Evolutionary conservation across 2,888 invertebrate genomes (phyloP).

Genomic region (Mactromeris polynyma): DNA sequence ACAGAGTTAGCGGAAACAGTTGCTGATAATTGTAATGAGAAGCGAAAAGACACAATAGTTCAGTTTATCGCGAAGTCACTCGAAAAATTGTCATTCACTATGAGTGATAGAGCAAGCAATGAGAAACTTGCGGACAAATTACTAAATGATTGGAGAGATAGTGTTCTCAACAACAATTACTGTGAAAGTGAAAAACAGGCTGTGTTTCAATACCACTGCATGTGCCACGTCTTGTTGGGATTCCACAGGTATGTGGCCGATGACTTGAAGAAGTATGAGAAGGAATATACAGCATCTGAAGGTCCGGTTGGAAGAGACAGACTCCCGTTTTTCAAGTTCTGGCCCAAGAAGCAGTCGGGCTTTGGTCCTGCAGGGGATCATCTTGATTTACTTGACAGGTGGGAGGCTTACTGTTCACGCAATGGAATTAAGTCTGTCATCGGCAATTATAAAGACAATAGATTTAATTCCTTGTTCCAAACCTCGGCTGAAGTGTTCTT

Average conservation of each 20-base stretch:
- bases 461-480: too few relatives aligned
- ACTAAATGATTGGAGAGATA: not conserved
- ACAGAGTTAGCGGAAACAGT: too few relatives aligned
- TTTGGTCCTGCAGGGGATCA: conserved; percentile 50
- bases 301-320: conserved; percentile 14
- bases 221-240: conserved; percentile 12
- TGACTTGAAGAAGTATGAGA: conserved; percentile 20
- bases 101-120: not conserved
- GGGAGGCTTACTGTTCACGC: conserved; percentile 34
- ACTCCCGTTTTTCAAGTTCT: conserved; percentile 34
- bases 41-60: too few relatives aligned
- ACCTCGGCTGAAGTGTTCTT: too few relatives aligned
- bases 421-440: too few relatives aligned
- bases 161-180: not conserved
- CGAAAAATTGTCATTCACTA: not conserved
- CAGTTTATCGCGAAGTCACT: too few relatives aligned
- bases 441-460: too few relatives aligned
- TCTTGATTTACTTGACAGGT: conserved; percentile 32
- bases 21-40: too few relatives aligned
- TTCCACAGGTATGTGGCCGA: not conserved
- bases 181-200: not conserved
- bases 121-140: not conserved
- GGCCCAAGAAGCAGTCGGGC: conserved; percentile 27
- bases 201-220: not conserved
- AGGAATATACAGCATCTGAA: not conserved